phyloP scores from a whole-genome alignment of 2,797 vertebrate genomes.

The Chaenodraco wilsoni region DNA sequence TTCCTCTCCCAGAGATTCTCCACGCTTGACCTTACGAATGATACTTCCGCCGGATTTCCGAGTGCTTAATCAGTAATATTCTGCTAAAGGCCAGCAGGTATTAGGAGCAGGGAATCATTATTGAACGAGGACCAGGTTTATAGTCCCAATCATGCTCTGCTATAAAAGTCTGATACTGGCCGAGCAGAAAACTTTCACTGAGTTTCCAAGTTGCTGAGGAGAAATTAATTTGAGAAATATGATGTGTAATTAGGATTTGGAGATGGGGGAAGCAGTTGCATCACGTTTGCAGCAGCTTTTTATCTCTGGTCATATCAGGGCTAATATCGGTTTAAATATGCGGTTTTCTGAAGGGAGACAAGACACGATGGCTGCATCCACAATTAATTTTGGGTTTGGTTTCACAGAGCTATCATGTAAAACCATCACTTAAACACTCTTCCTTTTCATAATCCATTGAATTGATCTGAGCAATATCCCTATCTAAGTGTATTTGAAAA shows the following conservation, averaged over 20 bases:
- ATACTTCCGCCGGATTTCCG: slow-evolving; percentile 81
- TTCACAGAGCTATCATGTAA: slow-evolving; percentile 34
- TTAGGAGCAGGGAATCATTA: slow-evolving; percentile 79
- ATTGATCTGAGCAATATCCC: slow-evolving; percentile 37
- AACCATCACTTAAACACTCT: slow-evolving; percentile 37
- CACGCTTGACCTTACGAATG: slow-evolving; percentile 84
- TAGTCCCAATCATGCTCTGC: slow-evolving; percentile 79
- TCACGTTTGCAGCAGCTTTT: slow-evolving; percentile 71
- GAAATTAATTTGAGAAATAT: slow-evolving; percentile 72
- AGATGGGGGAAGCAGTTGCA: slow-evolving; percentile 65
- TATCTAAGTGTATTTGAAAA: slow-evolving; percentile 46
- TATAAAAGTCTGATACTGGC: slow-evolving; percentile 74
- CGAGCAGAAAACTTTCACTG: slow-evolving; percentile 68
- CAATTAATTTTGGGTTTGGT: slow-evolving; percentile 29
- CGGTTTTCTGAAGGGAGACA: slow-evolving; percentile 53
- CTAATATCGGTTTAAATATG: slow-evolving; percentile 69
- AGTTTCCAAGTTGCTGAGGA: slow-evolving; percentile 69
- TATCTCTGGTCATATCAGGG: slow-evolving; percentile 69
- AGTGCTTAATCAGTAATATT: slow-evolving; percentile 83
- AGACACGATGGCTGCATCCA: slow-evolving; percentile 42
- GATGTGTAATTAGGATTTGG: slow-evolving; percentile 68
- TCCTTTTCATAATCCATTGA: slow-evolving; percentile 14
- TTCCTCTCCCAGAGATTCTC: slow-evolving; percentile 78
- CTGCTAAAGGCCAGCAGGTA: slow-evolving; percentile 83
- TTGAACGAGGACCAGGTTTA: slow-evolving; percentile 81